Evolutionary conservation across 2,113 vertebrate species (phyloP).

Genomic region (Podilymbus podiceps): DNA sequence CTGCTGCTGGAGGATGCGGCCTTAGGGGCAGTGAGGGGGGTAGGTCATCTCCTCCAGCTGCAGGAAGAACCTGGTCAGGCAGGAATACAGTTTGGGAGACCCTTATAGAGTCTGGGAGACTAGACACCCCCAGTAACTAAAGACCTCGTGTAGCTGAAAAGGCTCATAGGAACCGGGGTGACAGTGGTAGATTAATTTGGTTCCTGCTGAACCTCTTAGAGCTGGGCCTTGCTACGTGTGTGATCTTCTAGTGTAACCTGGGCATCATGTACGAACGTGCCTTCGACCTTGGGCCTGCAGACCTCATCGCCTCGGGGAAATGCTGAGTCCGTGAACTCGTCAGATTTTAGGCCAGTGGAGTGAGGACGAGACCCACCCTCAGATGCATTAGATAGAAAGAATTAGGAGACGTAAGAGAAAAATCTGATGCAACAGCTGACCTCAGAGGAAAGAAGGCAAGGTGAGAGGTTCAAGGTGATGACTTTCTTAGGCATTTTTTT

Average conservation of each 20-base stretch:
- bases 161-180: background rate
- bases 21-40: no score
- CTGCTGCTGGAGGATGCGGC: background rate
- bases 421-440: slow-evolving; percentile 12
- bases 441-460: background rate
- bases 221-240: background rate
- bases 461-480: background rate
- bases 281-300: background rate
- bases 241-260: background rate
- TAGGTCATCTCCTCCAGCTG: background rate
- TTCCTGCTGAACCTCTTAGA: background rate
- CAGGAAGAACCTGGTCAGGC: background rate
- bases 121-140: background rate
- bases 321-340: background rate
- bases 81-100: background rate
- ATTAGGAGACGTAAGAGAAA: background rate
- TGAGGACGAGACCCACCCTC: slow-evolving; percentile 10
- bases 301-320: background rate
- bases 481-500: background rate
- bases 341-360: background rate
- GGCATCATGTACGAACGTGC: background rate
- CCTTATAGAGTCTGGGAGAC: background rate
- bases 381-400: slow-evolving; percentile 21
- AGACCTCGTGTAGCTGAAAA: background rate
- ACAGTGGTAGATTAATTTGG: background rate